Base-by-base conservation (phyloP, 2,113 vertebrate genomes). In the Boulengeromyrus knoepffleri region DNA sequence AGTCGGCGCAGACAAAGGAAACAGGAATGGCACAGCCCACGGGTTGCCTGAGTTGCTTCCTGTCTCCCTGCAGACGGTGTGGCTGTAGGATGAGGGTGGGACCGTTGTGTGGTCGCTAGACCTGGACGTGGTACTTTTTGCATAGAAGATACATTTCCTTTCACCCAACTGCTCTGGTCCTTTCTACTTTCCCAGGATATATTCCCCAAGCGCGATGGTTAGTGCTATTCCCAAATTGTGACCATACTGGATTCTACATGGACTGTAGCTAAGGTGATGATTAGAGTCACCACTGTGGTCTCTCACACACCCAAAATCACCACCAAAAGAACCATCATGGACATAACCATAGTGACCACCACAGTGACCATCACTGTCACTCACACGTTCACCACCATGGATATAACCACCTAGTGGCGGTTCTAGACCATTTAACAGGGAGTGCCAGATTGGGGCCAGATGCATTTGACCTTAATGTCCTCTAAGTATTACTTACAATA, bases 51-150 rank as follows among this genome's bases (percentile, higher is more conserved):
- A 45, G 42, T 13, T 50, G 27, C 66, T 52, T 74, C 24, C 87
- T 56, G 58, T 88, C 45, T 19, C 21, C 42, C 15, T 49, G 39
- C 74, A 89, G 90, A 66, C 47, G 9, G 56, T 15, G 45, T 47
- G 52, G 80, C 58, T 90, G 56, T n/a, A 36, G 56, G 50, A 24
- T 17, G 46, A 36, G 88, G 88, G n/a, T n/a, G 9, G 90, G 88
- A 77, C 52, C 56, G 45, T 89, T 56, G 53, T 74, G 83, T 89
- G 90, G 80, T 89, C 88, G 5, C 56, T 89, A 53, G 90, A 89
- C 42, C 88, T 89, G 24, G 88, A 90, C 36, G 45, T 27, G 88
- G 77, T 36, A 66, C 27, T 3, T 36, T 45, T 52, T 89, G 90
- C 52, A 6, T 83, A 24, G 39, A 86, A 3, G 87, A 53, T 9